These are phyloP conservation scores for Numida meleagris DNA, from an alignment of 2,113 vertebrate genomes.

Conservation along the genomic window DNA sequence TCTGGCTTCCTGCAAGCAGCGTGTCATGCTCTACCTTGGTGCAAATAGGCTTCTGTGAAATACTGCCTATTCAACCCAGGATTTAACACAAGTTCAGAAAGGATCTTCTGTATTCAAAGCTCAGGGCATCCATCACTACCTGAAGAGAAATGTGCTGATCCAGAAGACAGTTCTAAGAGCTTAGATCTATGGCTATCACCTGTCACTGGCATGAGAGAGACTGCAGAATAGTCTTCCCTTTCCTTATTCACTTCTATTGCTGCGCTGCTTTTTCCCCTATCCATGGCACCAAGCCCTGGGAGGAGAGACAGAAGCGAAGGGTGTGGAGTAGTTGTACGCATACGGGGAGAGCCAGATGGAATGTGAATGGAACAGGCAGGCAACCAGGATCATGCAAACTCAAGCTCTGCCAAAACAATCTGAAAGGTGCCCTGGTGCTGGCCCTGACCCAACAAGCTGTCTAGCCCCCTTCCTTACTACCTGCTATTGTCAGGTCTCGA, in stretches of 20 bases:
- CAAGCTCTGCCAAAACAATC: slow-evolving; percentile 62
- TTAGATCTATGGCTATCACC: background rate
- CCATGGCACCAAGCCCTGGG: background rate
- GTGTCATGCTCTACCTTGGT: background rate
- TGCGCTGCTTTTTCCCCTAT: background rate
- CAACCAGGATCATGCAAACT: background rate
- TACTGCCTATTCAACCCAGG: background rate
- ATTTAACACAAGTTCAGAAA: background rate
- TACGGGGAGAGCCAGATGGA: background rate
- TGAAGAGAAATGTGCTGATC: background rate
- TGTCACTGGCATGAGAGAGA: background rate
- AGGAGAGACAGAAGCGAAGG: background rate
- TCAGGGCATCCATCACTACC: background rate
- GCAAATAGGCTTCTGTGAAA: background rate
- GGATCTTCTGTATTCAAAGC: background rate
- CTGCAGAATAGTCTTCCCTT: background rate
- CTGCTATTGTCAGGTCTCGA: slow-evolving; percentile 7
- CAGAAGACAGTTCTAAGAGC: background rate
- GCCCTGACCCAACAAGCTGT: slow-evolving; percentile 53
- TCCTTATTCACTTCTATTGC: background rate
- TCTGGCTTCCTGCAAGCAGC: background rate
- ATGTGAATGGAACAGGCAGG: slow-evolving; percentile 40
- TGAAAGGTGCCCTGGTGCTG: slow-evolving; percentile 36
- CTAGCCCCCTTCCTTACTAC: slow-evolving; percentile 53
- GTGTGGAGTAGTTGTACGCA: background rate